phyloP scores from a whole-genome alignment of 1,140 invertebrate genomes.

The Leptopilina boulardi region DNA sequence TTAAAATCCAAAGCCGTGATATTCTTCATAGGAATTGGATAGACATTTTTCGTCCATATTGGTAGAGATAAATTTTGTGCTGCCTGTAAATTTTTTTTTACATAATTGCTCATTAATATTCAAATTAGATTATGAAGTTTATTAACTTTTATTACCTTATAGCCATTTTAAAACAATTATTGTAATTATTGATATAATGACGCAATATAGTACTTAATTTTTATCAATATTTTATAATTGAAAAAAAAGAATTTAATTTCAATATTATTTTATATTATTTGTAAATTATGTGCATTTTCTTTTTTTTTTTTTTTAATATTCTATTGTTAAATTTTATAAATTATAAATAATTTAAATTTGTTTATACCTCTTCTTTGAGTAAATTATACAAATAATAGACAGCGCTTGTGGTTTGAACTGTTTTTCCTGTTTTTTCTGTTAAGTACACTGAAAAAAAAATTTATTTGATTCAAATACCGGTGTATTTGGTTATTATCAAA shows the following conservation, averaged over 20 bases:
- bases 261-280: neutral
- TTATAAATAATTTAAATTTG: slow-evolving; percentile 40
- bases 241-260: neutral
- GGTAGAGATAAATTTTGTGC: slow-evolving; percentile 68
- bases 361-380: slow-evolving; percentile 66
- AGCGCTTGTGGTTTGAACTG: slow-evolving; percentile 53
- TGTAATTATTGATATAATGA: neutral
- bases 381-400: slow-evolving; percentile 69
- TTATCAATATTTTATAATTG: neutral
- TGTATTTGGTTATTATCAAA: too few relatives aligned
- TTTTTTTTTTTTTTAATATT: neutral
- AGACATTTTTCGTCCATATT: slow-evolving; percentile 65
- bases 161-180: neutral
- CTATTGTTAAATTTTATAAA: neutral
- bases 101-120: slow-evolving; percentile 23
- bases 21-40: slow-evolving; percentile 67
- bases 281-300: too few relatives aligned
- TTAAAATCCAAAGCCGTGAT: slow-evolving; percentile 64
- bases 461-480: too few relatives aligned
- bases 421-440: slow-evolving; percentile 65
- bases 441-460: too few relatives aligned
- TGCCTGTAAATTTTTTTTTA: slow-evolving; percentile 54
- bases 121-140: neutral
- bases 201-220: neutral
- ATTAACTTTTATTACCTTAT: neutral